Evolutionary conservation across 2,797 vertebrate genomes (phyloP), one percentile per base, ranked within the genome.

Genomic region (Zalophus californianus): DNA sequence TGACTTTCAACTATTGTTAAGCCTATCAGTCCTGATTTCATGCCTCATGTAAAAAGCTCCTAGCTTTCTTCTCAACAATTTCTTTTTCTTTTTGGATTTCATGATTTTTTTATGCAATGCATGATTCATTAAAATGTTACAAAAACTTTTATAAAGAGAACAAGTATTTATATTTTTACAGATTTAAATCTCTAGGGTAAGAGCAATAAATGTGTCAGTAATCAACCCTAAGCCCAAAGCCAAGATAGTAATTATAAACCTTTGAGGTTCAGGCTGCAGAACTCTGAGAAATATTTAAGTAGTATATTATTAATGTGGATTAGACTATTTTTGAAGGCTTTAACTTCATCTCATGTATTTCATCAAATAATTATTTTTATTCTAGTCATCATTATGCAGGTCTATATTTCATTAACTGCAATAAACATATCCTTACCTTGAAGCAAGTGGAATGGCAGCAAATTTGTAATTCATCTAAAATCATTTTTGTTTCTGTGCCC

Each of bases 391-490:
- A 48, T 62, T 64, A 80, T 80, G 54, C 3, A 64, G 58, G 85
- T 85, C 94, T 52, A 44, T n/a, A 41, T 90, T 96, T 58, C 29
- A 29, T 77, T 86, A 92, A 96, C 60, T 41, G 58, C 95, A 90
- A 95, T 95, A 94, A 98, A 96, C n/a, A 75, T 1, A 23, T 78
- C 87, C 96, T 98, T 98, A 99, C 99, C 99, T 99, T 99, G 97
- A 99, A 99, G 98, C 99, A 99, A 95, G 99, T 98, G 0, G 99
- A 99, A 87, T 99, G 99, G 97, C 99, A 99, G 97, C 99, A 99
- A 98, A 99, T 99, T 94, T 99, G 99, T 98, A 99, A 98, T 79
- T 99, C 99, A 62, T 99, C 99, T 98, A 99, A 99, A 97, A 99
- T 99, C 99, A 99, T 99, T 98, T 99, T 99, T 86, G 99, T 99